A percentile compares a stretch with the other conserved stretches of the same genome.
phyloP scores from a whole-genome alignment of 2,888 invertebrate species.

The Tuberolachnus salignus region DNA sequence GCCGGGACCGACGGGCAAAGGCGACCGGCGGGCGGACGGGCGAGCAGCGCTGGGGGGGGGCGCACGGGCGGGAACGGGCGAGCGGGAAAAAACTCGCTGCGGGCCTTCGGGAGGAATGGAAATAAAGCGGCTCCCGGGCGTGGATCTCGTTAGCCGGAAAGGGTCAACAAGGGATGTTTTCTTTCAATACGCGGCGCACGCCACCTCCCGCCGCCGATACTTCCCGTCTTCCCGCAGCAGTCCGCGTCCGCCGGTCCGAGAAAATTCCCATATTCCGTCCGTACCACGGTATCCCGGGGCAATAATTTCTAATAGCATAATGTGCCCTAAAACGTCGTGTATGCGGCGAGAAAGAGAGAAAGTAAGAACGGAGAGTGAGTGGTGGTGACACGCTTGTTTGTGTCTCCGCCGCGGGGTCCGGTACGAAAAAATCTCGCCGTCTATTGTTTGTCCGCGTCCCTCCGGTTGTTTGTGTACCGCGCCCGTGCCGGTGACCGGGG shows the following conservation, averaged over 20 bases:
- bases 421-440: constrained; percentile 37
- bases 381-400: too few species aligned
- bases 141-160: constrained; percentile 54
- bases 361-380: not conserved
- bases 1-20: not conserved
- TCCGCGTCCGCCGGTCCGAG: not conserved
- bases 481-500: too few species aligned
- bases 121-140: constrained; percentile 50
- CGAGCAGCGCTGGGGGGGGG: not conserved
- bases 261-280: not conserved
- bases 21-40: not conserved
- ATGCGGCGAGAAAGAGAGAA: not conserved
- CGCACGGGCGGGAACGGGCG: not conserved
- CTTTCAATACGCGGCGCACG: constrained; percentile 39
- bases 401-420: not conserved
- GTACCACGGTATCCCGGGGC: not conserved
- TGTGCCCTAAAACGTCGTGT: constrained; percentile 27
- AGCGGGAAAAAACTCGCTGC: not conserved
- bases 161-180: constrained; percentile 56
- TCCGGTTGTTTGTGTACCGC: constrained; percentile 17
- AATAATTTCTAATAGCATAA: constrained; percentile 51
- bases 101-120: not conserved
- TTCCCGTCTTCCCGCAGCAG: not conserved
- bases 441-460: constrained; percentile 28
- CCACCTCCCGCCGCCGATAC: not conserved